Evolutionary conservation across 2,113 vertebrate species (phyloP), one percentile per base, ranked within the genome.

Genomic region (Percopsis transmontana): DNA sequence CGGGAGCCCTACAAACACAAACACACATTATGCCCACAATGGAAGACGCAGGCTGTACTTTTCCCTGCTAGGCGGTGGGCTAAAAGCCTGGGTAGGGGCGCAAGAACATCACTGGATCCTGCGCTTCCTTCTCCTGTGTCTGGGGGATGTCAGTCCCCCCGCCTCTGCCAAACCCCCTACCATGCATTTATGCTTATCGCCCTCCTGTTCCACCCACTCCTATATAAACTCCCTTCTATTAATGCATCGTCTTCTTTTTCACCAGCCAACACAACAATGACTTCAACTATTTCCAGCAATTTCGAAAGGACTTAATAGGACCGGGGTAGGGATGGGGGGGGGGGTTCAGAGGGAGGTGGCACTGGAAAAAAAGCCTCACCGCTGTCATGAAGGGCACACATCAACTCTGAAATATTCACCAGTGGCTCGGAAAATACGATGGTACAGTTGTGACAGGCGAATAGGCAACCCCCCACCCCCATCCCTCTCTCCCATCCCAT

Each of bases 371-470:
- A 74, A 70, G 48, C 83, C 85, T 79, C 80, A 76, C 80, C 23
- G 89, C 92, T 95, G 94, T 96, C 96, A 95, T 83, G 90, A 95
- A 94, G 94, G 94, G 95, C 95, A 96, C 94, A 95, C 95, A 96
- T 96, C 93, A 93, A 92, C 92, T 95, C 93, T 94, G 95, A 97
- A 96, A 96, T 96, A 96, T 97, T 98, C 95, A 96, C 95, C 96
- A 97, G 93, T 96, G 96, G 94, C 91, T 97, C 89, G 95, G 96
- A 98, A 97, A 97, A 96, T 93, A 93, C 86, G 85, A 93, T 87
- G 90, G 92, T 91, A 94, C 94, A 93, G 94, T 94, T 94, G 92
- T 97, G 96, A 96, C 96, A 96, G 94, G 74, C 80, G 81, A 93
- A 93, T 92, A 92, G 92, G 93, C 90, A 70, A 88, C 68, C 85